Base-by-base conservation (phyloP, 1,140 invertebrate species). In the Drosophila ohnishii region DNA sequence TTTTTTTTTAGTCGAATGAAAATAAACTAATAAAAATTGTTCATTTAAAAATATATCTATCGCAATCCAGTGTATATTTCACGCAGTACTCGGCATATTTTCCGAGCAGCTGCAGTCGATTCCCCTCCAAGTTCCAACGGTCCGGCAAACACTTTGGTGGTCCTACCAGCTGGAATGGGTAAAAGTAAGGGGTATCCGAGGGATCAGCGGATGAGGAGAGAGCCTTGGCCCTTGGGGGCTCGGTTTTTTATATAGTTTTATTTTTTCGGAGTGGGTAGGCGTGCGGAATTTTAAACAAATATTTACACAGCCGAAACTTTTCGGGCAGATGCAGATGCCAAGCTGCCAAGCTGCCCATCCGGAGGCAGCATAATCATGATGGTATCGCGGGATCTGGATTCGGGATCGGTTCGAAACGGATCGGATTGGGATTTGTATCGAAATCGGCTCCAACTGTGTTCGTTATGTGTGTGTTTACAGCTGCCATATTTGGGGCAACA, bases 401-500 rank as follows among this genome's bases (percentile, higher is more conserved):
- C 28, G 47, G 34, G 62, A 53, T 45, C 22, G 35, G 30, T 13
- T 48, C 9, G 34, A 5, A 28, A n/a, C 14, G 50, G n/a, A 44
- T 37, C 62, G n/a, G 57, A 25, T 34, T n/a, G 39, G 48, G 19
- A 40, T 55, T 55, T 55, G 34, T 37, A 62, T 44, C n/a, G 57
- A 69, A 28, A 61, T 56, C 47, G 70, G 78, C 35, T 71, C 65
- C 65, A 59, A 72, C 75, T 64, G 75, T 65, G 62, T 67, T 79
- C 83, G 79, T 75, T 83, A 78, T 88, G 80, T 88, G 22, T 47
- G 44, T 47, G 84, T 88, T 88, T 88, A 88, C 84, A 88, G 84
- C 84, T 88, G 84, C 84, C 82, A 88, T 88, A 88, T 88, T 88
- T 88, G 84, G 84, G 84, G 84, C 84, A 88, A 88, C 84, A 88